Conservation (phyloP, 2,113 vertebrate species). For the Misgurnus mizolepis region DNA sequence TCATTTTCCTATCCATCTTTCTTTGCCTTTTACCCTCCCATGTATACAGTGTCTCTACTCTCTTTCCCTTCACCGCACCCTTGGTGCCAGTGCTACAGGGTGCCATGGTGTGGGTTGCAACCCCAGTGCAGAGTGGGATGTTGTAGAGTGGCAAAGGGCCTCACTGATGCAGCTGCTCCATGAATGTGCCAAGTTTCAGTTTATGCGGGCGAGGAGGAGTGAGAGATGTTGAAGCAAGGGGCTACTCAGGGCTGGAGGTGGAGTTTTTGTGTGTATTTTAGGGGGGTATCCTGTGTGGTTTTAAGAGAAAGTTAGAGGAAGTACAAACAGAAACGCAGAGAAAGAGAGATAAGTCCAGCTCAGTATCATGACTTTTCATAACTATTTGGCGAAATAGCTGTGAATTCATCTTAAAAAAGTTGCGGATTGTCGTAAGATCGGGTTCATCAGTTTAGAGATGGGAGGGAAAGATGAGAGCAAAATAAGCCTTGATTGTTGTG, state of each 20-base stretch:
- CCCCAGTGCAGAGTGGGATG: slow-evolving; percentile 58
- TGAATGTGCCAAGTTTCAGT: slow-evolving; percentile 77
- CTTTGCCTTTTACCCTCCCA: slow-evolving; percentile 7
- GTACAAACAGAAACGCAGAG: not conserved
- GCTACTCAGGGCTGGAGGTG: slow-evolving; percentile 17
- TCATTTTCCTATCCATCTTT: not conserved
- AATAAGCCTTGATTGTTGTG: not conserved
- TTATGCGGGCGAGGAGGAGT: slow-evolving; percentile 58
- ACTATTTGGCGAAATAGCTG: not conserved
- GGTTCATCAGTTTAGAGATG: not conserved
- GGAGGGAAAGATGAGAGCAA: not conserved
- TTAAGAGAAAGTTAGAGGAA: slow-evolving; percentile 27
- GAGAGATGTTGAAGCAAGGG: slow-evolving; percentile 62
- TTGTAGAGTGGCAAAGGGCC: slow-evolving; percentile 62
- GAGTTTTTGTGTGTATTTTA: slow-evolving; percentile 5
- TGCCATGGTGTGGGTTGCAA: slow-evolving; percentile 56
- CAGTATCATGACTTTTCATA: not conserved
- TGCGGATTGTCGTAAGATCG: not conserved
- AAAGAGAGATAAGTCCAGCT: not conserved
- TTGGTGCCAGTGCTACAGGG: slow-evolving; percentile 64
- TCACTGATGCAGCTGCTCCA: slow-evolving; percentile 73
- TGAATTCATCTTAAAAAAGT: not conserved
- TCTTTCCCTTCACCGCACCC: slow-evolving; percentile 17
- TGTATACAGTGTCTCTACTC: not conserved
- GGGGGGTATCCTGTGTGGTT: slow-evolving; percentile 43